Base-by-base conservation (phyloP, 2,888 invertebrate genomes). In the Tortricodes alternella region DNA sequence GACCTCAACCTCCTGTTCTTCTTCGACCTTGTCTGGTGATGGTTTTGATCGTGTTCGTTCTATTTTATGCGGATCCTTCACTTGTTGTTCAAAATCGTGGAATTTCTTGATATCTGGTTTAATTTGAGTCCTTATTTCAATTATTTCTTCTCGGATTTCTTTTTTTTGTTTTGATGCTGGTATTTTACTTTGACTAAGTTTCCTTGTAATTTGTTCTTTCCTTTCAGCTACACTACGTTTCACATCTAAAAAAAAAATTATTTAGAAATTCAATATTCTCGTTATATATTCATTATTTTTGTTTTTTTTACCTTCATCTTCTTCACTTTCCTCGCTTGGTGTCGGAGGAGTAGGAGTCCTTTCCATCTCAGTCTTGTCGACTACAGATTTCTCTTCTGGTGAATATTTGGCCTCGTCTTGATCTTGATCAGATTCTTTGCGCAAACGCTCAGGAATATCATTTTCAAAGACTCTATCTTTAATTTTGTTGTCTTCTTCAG, bases 211-310 rank as follows among this genome's bases (percentile, higher is more conserved):
- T 86, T 95, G 94, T 71, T 94, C 93, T 62, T 95, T 93, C 63
- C 95, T 88, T 74, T 95, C 95, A n/a, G 94, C 94, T 23, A 95
- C 95, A 46, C 94, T 94, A 61, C 93, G 93, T 66, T 94, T 94
- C 16, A 93, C 73, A 63, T 85, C 91, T 91, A 51, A n/a, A 56
- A 70, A 37, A 6, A 2, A 66, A 27, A 27, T 1, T n/a, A n/a
- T 9, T n/a, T 11, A 29, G 4, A 11, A 11, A 1, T n/a, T 11
- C 11, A 9, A 8, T 1, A 18, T 18, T 2, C 2, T 23, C n/a
- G 19, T 16, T 35, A n/a, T n/a, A n/a, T n/a, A n/a, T n/a, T 11
- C 11, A 9, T 6, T 1, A 18, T 18, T 2, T 3, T 23, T 15
- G 19, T 16, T 35, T 16, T 8, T n/a, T 18, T 39, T 74, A 87